Percentiles rank a stretch among this genome's conserved stretches.
Conservation (phyloP, 2,888 invertebrate genomes). For the Pseudoips prasinana region DNA sequence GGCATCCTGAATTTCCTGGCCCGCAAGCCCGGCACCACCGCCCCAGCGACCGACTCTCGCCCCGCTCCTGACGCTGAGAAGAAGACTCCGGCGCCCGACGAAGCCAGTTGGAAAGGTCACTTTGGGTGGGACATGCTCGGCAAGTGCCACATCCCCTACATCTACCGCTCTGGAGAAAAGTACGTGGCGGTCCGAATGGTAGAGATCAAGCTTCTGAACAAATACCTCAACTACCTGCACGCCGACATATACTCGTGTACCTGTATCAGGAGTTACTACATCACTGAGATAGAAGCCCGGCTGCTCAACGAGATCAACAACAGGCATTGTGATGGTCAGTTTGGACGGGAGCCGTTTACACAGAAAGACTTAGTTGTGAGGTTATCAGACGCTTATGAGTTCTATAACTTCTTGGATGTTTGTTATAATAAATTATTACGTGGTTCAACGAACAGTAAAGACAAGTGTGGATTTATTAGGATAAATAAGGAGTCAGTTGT, state of each 20-base stretch:
- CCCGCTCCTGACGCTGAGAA: slow-evolving; percentile 60
- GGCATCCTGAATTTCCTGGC: slow-evolving; percentile 85
- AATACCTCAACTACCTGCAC: slow-evolving; percentile 93
- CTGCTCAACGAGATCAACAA: slow-evolving; percentile 96
- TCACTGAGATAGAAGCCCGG: slow-evolving; percentile 94
- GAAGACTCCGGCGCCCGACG: slow-evolving; percentile 82
- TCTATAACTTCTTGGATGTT: slow-evolving; percentile 94
- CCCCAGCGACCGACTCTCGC: slow-evolving; percentile 45
- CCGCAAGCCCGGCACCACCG: slow-evolving; percentile 62
- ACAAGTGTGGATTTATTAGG: slow-evolving; percentile 94
- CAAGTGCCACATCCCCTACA: slow-evolving; percentile 93
- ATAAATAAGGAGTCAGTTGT: slow-evolving; percentile 97
- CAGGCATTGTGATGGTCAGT: slow-evolving; percentile 95
- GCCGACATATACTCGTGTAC: slow-evolving; percentile 95
- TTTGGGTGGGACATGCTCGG: slow-evolving; percentile 96
- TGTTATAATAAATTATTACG: slow-evolving; percentile 92
- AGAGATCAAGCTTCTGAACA: slow-evolving; percentile 93
- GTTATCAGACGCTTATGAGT: slow-evolving; percentile 92
- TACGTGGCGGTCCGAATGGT: slow-evolving; percentile 97
- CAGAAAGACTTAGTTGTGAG: slow-evolving; percentile 95
- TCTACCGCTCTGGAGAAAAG: slow-evolving; percentile 90
- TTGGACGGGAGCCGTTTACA: slow-evolving; percentile 93
- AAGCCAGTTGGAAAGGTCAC: slow-evolving; percentile 89
- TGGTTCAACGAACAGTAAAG: slow-evolving; percentile 86
- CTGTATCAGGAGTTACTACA: slow-evolving; percentile 95